Conservation (phyloP, 2,888 invertebrate genomes). For the Eupsilia transversa region DNA sequence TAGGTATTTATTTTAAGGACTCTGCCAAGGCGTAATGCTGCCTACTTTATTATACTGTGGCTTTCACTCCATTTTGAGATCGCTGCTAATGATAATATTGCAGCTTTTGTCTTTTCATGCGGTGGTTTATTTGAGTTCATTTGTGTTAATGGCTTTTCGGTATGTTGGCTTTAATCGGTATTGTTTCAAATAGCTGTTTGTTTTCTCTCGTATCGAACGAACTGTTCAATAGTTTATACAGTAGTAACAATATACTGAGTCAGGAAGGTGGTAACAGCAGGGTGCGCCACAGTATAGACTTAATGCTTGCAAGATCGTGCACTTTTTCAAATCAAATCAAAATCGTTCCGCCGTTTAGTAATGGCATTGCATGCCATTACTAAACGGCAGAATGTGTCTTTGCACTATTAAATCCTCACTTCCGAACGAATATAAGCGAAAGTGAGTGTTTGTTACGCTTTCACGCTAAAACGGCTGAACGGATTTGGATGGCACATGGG, state of each 20-base stretch:
- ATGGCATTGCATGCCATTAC: background rate
- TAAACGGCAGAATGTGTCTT: too few species aligned
- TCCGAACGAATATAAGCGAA: too few species aligned
- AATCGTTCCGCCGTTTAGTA: background rate
- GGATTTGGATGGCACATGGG: too few species aligned
- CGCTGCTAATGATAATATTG: slow-evolving; percentile 18
- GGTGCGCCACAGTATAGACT: background rate
- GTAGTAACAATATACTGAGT: background rate
- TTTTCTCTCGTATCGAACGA: background rate
- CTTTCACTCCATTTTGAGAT: slow-evolving; percentile 42
- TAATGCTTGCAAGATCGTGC: background rate
- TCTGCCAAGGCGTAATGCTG: background rate
- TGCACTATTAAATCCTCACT: too few species aligned
- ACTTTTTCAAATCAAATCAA: background rate
- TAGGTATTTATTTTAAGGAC: background rate
- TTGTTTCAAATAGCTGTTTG: slow-evolving; percentile 13
- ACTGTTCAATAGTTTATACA: background rate
- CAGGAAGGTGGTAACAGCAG: background rate
- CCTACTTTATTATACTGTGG: slow-evolving; percentile 2
- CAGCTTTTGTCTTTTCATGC: slow-evolving; percentile 27
- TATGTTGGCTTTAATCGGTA: slow-evolving; percentile 15
- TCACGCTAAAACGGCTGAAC: too few species aligned
- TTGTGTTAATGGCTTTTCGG: slow-evolving; percentile 29
- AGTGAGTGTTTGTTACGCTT: too few species aligned
- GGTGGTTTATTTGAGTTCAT: slow-evolving; percentile 11